Conservation (phyloP, 1,140 invertebrate species). For the Neodiprion pinetum region DNA sequence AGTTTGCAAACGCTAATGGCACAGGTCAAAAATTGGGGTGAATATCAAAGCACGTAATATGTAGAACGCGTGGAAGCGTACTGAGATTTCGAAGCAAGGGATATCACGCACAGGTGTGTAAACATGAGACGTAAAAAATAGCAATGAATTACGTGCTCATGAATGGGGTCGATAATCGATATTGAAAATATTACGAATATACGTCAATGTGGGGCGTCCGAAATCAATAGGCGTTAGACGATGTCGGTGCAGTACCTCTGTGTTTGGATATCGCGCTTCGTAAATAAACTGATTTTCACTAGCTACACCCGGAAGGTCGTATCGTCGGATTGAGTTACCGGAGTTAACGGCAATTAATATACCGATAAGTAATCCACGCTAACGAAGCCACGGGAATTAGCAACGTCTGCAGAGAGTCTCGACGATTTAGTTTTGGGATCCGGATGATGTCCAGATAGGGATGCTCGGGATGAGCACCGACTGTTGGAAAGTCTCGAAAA, state of each 20-base stretch:
- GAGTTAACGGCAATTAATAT: constrained; percentile 3
- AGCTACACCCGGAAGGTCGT: neutral
- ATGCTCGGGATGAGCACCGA: neutral
- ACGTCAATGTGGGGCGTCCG: neutral
- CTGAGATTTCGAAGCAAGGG: too few relatives aligned
- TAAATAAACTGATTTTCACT: neutral
- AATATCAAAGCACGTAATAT: too few relatives aligned
- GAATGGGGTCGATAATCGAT: constrained; percentile 7
- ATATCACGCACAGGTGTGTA: too few relatives aligned
- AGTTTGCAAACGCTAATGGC: too few relatives aligned
- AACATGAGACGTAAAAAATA: neutral
- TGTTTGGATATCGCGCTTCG: neutral
- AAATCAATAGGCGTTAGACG: neutral
- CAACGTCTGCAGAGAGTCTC: too few relatives aligned
- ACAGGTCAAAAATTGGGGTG: too few relatives aligned
- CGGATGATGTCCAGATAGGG: too few relatives aligned
- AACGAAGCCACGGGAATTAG: neutral
- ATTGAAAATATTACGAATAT: neutral
- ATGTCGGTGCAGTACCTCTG: neutral
- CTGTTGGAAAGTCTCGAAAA: neutral
- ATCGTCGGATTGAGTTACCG: neutral
- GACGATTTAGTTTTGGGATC: too few relatives aligned
- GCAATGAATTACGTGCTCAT: neutral
- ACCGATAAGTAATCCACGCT: neutral
- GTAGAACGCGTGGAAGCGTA: too few relatives aligned